Conservation (phyloP, 2,113 vertebrate genomes). For the Psilopogon haemacephalus region DNA sequence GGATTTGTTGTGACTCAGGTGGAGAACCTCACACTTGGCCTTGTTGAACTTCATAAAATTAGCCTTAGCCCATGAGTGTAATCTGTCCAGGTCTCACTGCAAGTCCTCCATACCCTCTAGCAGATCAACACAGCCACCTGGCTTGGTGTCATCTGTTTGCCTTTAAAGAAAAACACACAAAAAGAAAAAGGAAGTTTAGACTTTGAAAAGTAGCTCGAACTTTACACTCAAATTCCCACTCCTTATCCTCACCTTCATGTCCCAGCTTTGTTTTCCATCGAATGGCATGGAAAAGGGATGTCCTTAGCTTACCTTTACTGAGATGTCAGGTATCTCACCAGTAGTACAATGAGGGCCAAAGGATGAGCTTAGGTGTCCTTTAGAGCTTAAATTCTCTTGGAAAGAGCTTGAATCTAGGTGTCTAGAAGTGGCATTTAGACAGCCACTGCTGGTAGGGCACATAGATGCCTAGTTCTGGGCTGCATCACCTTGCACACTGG, state of each 20-base stretch:
- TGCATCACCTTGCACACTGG: fast-evolving
- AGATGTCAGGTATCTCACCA: background rate
- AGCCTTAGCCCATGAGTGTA: too few relatives aligned
- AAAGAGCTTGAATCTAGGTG: background rate
- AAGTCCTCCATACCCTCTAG: too few relatives aligned
- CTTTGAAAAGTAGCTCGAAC: background rate
- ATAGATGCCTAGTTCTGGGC: background rate
- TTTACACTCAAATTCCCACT: background rate
- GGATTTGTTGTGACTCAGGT: too few relatives aligned
- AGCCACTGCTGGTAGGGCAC: background rate
- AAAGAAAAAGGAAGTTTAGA: background rate
- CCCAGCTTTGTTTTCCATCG: background rate
- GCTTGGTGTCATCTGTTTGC: too few relatives aligned
- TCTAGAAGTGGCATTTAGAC: background rate
- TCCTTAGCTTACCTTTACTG: background rate
- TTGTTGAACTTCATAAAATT: too few relatives aligned
- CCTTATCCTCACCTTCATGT: background rate
- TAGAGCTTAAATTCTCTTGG: background rate
- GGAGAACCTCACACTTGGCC: too few relatives aligned
- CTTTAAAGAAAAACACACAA: constrained; percentile 13
- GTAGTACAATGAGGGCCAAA: background rate
- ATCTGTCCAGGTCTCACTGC: too few relatives aligned
- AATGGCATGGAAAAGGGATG: background rate
- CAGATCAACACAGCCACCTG: too few relatives aligned
- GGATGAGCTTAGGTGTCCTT: background rate